A percentile compares a stretch with the other conserved stretches of the same genome.
These are phyloP conservation scores for Axea sp. DNA, from an alignment of 2,888 invertebrate genomes.

Conservation along the genomic window DNA sequence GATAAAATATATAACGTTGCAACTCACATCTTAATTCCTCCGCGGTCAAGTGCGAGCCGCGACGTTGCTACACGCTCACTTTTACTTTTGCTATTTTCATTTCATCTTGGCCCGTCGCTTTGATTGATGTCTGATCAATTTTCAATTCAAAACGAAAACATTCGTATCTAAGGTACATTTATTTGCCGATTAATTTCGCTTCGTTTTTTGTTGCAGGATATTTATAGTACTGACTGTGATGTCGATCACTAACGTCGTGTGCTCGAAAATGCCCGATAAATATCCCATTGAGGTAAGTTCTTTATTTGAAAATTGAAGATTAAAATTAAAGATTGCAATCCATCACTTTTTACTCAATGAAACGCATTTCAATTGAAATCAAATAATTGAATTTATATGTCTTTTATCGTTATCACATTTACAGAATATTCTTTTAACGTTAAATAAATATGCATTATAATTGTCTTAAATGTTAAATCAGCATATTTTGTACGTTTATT, in stretches of 20 bases:
- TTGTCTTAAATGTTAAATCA: too few species aligned
- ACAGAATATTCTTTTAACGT: too few species aligned
- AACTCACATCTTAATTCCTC: conserved; percentile 52
- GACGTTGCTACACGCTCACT: conserved; percentile 15
- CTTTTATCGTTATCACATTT: too few species aligned
- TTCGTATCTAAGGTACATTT: conserved; percentile 12
- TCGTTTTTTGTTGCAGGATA: conserved; percentile 71
- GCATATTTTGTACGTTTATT: too few species aligned
- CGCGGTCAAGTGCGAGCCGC: conserved; percentile 55
- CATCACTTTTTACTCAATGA: too few species aligned
- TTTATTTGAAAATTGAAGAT: not conserved
- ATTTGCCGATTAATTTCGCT: conserved; percentile 23
- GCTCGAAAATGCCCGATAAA: conserved; percentile 72
- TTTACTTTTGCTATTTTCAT: conserved; percentile 28
- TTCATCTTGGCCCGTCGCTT: conserved; percentile 1
- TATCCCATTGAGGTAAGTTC: conserved; percentile 75
- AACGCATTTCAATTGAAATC: too few species aligned
- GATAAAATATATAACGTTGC: conserved; percentile 53
- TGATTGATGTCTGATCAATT: conserved; percentile 43
- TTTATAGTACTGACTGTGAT: conserved; percentile 70
- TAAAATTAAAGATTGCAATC: too few species aligned
- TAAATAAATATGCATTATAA: too few species aligned
- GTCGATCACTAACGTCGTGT: conserved; percentile 67
- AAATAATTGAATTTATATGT: too few species aligned
- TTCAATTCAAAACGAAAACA: conserved; percentile 23